Base-by-base conservation (phyloP, 2,113 vertebrate genomes). In the Xiphophorus hellerii region DNA sequence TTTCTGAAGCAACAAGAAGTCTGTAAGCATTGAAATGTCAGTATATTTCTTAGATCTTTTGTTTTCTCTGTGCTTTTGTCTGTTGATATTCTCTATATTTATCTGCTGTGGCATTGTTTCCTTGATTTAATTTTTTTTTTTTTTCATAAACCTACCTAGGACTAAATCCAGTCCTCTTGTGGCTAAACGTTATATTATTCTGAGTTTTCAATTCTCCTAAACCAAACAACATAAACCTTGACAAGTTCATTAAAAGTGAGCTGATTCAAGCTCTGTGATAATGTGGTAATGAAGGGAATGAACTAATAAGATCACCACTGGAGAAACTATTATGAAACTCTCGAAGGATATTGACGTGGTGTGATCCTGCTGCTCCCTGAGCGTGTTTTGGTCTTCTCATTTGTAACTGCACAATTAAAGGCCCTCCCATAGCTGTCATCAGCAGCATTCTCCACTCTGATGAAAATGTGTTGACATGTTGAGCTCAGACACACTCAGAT, bases 391-490 rank as follows among this genome's bases (percentile, higher is more conserved):
- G 69, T 60, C 66, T 30, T 58, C 0, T 83, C 71, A 58, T 69
- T 82, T 73, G 71, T 73, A 83, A 42, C 70, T 71, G 64, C 62
- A 71, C 76, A 73, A 62, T 64, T 60, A 51, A 71, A 84, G 79
- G 70, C 17, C 72, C 79, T 48, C 74, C 67, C 64, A 48, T 3
- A 0, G 44, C 69, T 80, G 71, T 81, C 80, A 75, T 37, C 81
- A 69, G 42, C 48, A 33, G 44, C 0, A 0, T 80, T 67, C 15
- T 27, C 7, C 67, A 62, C 65, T 20, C 44, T 83, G 70, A 93
- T 92, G 89, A 90, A 87, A 87, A 89, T 69, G 89, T 90, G 89
- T 76, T 86, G 90, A 90, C 89, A 82, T 3, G 44, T 72, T 22
- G 68, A 42, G 76, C 71, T 33, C 35, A 60, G 51, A 60, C 33